Evolutionary conservation across 2,113 vertebrate species (phyloP).

Genomic region (Pomatorhinus ruficollis): DNA sequence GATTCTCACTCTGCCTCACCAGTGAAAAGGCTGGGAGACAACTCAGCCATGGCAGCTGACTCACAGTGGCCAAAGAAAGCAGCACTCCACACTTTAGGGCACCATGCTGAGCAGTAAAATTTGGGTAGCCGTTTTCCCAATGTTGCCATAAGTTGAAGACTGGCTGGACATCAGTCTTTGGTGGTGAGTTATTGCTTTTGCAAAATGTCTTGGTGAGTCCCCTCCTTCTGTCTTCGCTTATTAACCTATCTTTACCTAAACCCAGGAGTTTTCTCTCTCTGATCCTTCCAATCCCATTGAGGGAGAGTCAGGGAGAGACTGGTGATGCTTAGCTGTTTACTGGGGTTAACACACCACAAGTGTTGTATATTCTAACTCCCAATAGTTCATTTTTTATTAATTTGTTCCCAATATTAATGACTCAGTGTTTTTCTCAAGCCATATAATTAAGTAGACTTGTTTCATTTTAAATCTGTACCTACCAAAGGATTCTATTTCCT

Average conservation of each 20-base stretch:
- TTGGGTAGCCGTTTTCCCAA: background rate
- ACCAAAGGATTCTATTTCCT: background rate
- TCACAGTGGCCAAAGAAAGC: background rate
- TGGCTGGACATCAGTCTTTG: accelerated
- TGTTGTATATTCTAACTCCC: background rate
- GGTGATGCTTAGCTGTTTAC: background rate
- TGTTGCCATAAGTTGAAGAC: background rate
- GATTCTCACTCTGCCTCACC: background rate
- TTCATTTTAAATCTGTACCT: background rate
- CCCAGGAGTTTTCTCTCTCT: background rate
- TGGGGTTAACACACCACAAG: background rate
- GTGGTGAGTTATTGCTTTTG: background rate
- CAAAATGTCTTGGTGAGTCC: background rate
- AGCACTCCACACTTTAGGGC: background rate
- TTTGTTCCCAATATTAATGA: background rate
- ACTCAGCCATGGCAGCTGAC: background rate
- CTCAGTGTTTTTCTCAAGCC: background rate
- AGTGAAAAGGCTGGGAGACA: background rate
- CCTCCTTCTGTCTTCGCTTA: background rate
- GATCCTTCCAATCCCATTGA: accelerated
- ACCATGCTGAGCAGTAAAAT: background rate
- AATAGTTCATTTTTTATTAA: background rate
- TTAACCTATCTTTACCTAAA: background rate
- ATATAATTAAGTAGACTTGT: background rate
- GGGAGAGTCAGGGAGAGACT: accelerated